phyloP scores from a whole-genome alignment of 2,888 invertebrate species.

The Aleiodes testaceus region DNA sequence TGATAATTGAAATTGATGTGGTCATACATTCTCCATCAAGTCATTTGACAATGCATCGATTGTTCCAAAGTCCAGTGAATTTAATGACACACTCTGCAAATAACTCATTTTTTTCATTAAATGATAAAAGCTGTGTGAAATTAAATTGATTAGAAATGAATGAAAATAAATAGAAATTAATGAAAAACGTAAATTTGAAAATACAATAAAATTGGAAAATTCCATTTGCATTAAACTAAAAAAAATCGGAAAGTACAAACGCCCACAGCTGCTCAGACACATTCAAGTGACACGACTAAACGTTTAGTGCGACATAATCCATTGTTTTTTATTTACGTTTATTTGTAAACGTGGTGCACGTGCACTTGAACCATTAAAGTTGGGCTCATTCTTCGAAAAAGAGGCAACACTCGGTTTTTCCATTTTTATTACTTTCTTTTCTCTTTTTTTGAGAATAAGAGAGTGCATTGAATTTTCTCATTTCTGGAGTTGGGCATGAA shows the following conservation, averaged over 20 bases:
- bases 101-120: no score
- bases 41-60: background rate
- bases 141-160: no score
- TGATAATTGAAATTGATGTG: slow-evolving; percentile 21
- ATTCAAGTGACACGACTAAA: slow-evolving; percentile 23
- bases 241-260: slow-evolving; percentile 7
- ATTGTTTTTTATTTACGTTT: background rate
- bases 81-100: background rate
- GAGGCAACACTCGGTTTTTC: no score
- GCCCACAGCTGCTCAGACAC: slow-evolving; percentile 19
- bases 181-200: no score
- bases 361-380: background rate
- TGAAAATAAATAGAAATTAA: no score
- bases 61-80: background rate
- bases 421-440: no score
- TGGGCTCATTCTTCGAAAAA: background rate
- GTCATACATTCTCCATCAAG: background rate
- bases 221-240: no score
- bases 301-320: background rate
- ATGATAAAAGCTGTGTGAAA: no score
- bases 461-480: background rate
- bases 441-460: background rate
- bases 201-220: no score
- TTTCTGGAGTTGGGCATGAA: background rate
- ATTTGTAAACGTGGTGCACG: no score